Evolutionary conservation across 1,140 invertebrate species (phyloP).

Genomic region (Chrysoperla carnea): DNA sequence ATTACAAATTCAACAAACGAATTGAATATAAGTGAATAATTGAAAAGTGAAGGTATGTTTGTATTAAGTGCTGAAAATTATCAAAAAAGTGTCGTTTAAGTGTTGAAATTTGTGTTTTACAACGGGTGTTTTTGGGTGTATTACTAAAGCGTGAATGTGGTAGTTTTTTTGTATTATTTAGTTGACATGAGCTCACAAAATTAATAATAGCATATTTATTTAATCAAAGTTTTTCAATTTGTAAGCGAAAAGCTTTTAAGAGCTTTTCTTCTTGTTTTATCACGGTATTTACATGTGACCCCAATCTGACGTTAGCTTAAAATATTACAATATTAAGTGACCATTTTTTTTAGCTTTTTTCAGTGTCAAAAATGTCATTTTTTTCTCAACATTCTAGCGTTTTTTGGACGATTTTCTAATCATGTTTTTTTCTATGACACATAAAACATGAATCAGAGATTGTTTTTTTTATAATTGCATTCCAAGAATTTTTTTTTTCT

Average conservation of each 20-base stretch:
- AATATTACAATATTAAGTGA: not conserved
- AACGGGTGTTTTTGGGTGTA: constrained; percentile 3
- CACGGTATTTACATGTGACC: constrained; percentile 29
- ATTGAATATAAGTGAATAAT: not conserved
- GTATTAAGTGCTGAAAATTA: not conserved
- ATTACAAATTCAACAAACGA: not conserved
- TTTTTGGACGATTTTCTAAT: too few species aligned
- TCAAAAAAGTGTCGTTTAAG: not conserved
- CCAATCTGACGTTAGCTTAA: constrained; percentile 33
- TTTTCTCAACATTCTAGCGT: too few species aligned
- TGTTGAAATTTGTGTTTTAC: not conserved
- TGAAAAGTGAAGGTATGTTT: not conserved
- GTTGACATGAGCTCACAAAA: constrained; percentile 7
- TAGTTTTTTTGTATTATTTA: not conserved
- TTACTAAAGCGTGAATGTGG: not conserved
- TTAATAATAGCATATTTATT: constrained; percentile 8
- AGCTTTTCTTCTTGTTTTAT: too few species aligned
- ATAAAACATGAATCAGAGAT: too few species aligned
- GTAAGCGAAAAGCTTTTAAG: too few species aligned
- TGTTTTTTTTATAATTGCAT: too few species aligned
- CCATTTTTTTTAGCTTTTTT: too few species aligned
- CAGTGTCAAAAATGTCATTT: too few species aligned
- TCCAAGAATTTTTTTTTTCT: too few species aligned
- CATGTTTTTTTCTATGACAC: too few species aligned
- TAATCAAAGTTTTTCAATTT: too few species aligned